Evolutionary conservation across 2,888 invertebrate genomes (phyloP).

Genomic region (Tiliacea citrago): DNA sequence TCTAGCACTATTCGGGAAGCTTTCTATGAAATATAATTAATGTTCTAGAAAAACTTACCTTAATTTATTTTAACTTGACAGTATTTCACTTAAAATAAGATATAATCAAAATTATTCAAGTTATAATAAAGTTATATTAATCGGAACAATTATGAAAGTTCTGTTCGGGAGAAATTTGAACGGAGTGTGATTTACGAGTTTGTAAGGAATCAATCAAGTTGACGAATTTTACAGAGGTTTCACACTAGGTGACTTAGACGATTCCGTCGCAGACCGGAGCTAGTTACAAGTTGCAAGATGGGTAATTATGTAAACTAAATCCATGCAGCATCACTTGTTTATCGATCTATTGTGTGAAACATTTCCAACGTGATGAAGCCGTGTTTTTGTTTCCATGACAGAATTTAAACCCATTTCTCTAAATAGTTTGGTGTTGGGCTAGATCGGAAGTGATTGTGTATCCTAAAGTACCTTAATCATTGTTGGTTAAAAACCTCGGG

Average conservation of each 20-base stretch:
- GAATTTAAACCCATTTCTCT: neutral
- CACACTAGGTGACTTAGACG: neutral
- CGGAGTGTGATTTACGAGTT: conserved; percentile 53
- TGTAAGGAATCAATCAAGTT: conserved; percentile 59
- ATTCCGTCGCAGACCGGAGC: too few relatives aligned
- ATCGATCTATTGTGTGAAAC: too few relatives aligned
- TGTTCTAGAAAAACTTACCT: neutral
- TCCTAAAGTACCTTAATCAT: neutral
- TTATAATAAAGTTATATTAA: conserved; percentile 40
- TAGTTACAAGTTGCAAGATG: neutral
- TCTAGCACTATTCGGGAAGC: neutral
- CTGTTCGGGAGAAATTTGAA: conserved; percentile 31
- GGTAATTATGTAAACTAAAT: too few relatives aligned
- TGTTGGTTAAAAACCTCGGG: neutral
- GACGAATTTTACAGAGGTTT: conserved; percentile 17
- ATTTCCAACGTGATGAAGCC: neutral
- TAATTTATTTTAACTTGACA: neutral
- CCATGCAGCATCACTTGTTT: neutral
- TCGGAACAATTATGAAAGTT: conserved; percentile 55
- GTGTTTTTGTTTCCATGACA: neutral
- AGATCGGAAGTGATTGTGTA: too few relatives aligned
- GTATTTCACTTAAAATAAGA: conserved; percentile 13
- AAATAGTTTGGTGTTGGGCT: neutral
- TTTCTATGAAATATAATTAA: neutral
- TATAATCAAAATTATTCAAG: conserved; percentile 36